Percentiles rank a stretch among this genome's conserved stretches.
These are phyloP conservation scores for Panthera tigris DNA, from an alignment of 2,113 vertebrate genomes.

Conservation along the genomic window DNA sequence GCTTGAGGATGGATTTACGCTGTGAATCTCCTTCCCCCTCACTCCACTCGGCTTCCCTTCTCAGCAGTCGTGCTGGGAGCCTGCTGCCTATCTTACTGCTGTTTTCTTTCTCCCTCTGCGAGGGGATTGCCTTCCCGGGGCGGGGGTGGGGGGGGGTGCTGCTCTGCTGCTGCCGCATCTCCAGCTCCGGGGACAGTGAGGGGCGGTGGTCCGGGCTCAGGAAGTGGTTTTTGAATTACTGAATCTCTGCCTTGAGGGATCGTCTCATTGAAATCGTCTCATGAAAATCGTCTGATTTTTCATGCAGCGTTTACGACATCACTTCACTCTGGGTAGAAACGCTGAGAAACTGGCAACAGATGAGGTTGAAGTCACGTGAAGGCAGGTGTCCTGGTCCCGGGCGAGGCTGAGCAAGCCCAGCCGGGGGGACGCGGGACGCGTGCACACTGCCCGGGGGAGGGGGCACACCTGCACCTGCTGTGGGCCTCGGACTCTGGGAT, in stretches of 20 bases:
- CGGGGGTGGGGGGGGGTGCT: too few species aligned
- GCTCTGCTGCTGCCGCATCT: fast-evolving
- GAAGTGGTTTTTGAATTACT: neutral
- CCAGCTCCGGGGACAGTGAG: fast-evolving
- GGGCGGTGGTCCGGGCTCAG: fast-evolving
- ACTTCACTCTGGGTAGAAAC: neutral
- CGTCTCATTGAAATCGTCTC: too few species aligned
- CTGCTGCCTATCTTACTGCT: fast-evolving
- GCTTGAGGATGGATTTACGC: fast-evolving
- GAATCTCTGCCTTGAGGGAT: neutral
- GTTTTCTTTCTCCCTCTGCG: neutral
- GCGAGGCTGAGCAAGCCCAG: fast-evolving
- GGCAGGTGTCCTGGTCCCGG: fast-evolving
- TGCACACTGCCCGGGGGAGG: too few species aligned
- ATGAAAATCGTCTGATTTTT: neutral
- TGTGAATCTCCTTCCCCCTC: neutral
- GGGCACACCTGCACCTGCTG: neutral
- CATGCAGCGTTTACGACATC: fast-evolving
- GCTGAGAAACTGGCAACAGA: neutral
- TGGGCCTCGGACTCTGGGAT: fast-evolving
- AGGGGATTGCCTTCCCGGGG: too few species aligned
- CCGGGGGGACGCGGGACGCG: fast-evolving
- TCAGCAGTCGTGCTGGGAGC: fast-evolving
- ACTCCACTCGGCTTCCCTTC: fast-evolving
- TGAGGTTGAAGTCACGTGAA: fast-evolving